These are phyloP conservation scores for Trialeurodes vaporariorum DNA, from an alignment of 1,140 invertebrate species.

Conservation along the genomic window DNA sequence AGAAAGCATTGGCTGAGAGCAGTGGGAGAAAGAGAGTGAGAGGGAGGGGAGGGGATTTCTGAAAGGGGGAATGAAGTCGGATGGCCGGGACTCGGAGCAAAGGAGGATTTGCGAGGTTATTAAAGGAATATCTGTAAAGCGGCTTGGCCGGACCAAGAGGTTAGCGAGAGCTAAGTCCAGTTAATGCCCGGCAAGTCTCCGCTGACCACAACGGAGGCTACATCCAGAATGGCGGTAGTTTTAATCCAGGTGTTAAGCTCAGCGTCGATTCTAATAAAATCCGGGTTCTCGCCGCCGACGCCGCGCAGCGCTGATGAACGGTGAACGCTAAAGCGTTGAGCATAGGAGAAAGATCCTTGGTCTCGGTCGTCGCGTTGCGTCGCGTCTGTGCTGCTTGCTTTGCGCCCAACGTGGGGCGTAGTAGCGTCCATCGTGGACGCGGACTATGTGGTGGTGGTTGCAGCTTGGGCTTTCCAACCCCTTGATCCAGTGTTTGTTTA, in stretches of 20 bases:
- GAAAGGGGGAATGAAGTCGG: neutral
- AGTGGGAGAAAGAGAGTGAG: neutral
- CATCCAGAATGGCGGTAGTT: neutral
- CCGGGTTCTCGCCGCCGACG: too few relatives aligned
- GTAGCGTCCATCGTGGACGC: neutral
- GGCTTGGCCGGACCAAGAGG: neutral
- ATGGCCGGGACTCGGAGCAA: neutral
- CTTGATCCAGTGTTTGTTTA: neutral
- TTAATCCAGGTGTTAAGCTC: neutral
- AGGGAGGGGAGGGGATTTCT: neutral
- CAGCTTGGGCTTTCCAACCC: neutral
- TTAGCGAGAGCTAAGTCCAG: neutral
- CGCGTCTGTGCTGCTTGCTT: neutral
- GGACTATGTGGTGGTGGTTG: neutral
- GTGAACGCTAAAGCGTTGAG: neutral
- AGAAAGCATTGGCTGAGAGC: too few relatives aligned
- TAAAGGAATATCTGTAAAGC: constrained; percentile 3
- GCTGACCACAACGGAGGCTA: neutral
- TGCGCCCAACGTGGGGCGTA: neutral
- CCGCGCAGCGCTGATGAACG: too few relatives aligned
- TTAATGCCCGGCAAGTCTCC: neutral
- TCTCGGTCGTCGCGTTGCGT: constrained; percentile 2
- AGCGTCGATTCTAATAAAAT: neutral
- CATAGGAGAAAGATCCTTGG: too few relatives aligned
- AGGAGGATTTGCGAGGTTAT: constrained; percentile 1